These are phyloP conservation scores for Champsocephalus esox DNA, from an alignment of 2,797 vertebrate genomes.

Conservation along the genomic window DNA sequence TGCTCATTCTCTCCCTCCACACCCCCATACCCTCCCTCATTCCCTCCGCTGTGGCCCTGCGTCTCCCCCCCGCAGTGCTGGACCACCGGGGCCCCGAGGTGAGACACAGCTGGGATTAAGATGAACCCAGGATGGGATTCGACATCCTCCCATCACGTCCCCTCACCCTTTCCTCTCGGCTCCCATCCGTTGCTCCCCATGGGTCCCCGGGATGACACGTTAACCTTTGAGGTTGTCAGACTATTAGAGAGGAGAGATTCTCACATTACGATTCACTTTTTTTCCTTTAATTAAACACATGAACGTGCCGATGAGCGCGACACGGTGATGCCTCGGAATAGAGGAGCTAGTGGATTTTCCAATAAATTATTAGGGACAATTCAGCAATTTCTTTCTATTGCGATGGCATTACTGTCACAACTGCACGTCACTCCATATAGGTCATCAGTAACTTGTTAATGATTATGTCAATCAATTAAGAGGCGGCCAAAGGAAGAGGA, in stretches of 20 bases:
- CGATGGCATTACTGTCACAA: conserved; percentile 61
- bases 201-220: conserved; percentile 72
- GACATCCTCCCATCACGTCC: conserved; percentile 54
- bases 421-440: conserved; percentile 27
- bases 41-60: conserved; percentile 31
- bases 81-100: conserved; percentile 66
- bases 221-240: conserved; percentile 85
- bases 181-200: conserved; percentile 64
- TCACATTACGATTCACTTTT: conserved; percentile 78
- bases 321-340: conserved; percentile 25
- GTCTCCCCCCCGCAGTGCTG: conserved; percentile 40
- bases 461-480: conserved; percentile 61
- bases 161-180: conserved; percentile 43
- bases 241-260: conserved; percentile 73
- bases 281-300: conserved; percentile 80
- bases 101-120: conserved; percentile 73
- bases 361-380: conserved; percentile 47
- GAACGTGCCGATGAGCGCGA: conserved; percentile 51
- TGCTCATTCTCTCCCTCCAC: conserved; percentile 67
- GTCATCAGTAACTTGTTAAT: conserved; percentile 64
- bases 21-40: conserved; percentile 24
- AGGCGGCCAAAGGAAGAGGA: conserved; percentile 16
- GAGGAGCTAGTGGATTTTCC: conserved; percentile 47
- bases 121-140: conserved; percentile 69
- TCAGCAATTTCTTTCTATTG: conserved; percentile 31